Evolutionary conservation across 2,797 vertebrate species (phyloP).

Genomic region (Anguilla anguilla): DNA sequence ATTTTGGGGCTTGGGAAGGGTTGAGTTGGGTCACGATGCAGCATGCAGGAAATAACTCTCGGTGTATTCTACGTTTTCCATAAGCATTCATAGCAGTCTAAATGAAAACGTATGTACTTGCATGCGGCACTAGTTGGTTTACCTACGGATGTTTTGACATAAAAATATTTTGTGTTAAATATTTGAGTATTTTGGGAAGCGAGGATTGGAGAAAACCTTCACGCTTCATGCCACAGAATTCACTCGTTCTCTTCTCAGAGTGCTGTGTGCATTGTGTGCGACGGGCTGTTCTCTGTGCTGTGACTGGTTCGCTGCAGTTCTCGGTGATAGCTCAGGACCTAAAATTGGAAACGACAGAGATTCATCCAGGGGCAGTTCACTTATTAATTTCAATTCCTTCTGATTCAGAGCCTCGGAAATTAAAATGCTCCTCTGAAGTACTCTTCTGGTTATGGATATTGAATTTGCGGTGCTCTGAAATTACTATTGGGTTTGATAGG

Average conservation of each 20-base stretch:
- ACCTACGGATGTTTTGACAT: not conserved
- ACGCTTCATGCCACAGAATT: not conserved
- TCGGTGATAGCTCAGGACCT: not conserved
- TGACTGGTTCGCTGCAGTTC: not conserved
- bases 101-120: not conserved
- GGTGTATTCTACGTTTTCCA: not conserved
- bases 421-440: not conserved
- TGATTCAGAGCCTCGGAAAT: not conserved
- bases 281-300: not conserved
- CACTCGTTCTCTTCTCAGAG: not conserved
- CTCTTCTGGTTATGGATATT: not conserved
- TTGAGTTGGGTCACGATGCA: not conserved
- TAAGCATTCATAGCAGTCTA: not conserved
- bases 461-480: not conserved
- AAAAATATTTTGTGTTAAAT: not conserved
- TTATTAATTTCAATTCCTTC: not conserved
- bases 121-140: not conserved
- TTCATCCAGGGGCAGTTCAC: not conserved
- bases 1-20: not conserved
- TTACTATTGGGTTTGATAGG: slow-evolving; percentile 2
- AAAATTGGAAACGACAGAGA: not conserved
- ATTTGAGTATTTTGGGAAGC: not conserved
- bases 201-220: not conserved
- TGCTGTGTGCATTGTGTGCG: not conserved
- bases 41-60: not conserved